phyloP scores from a whole-genome alignment of 2,113 vertebrate species.

The Syngnathoides biaculeatus region DNA sequence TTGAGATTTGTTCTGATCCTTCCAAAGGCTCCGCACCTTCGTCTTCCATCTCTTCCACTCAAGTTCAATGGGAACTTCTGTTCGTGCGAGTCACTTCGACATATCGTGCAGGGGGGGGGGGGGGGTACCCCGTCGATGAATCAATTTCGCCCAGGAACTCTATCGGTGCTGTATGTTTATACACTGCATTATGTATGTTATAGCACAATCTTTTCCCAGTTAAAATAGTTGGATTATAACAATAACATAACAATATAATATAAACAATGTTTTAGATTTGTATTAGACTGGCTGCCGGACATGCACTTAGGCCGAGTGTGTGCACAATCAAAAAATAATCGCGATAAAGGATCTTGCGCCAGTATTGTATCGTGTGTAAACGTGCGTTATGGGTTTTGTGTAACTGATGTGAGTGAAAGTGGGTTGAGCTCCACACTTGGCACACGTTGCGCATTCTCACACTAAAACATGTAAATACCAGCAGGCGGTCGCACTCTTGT shows the following conservation, averaged over 20 bases:
- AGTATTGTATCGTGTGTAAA: too few relatives aligned
- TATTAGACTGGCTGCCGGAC: neutral
- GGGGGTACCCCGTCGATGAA: too few relatives aligned
- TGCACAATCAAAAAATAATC: neutral
- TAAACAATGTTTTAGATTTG: neutral
- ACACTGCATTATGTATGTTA: neutral
- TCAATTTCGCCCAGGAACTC: too few relatives aligned
- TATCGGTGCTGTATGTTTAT: too few relatives aligned
- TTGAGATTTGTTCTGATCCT: conserved; percentile 10
- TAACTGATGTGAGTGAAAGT: neutral
- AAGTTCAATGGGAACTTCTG: neutral
- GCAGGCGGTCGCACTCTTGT: neutral
- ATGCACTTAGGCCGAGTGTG: neutral
- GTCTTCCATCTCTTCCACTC: neutral
- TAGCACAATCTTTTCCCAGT: neutral
- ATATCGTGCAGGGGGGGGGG: neutral
- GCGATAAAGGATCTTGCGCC: neutral
- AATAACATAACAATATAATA: too few relatives aligned
- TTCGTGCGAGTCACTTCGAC: neutral
- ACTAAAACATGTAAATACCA: conserved; percentile 6
- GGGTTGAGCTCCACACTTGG: neutral
- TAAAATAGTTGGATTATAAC: neutral
- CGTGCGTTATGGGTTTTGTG: neutral
- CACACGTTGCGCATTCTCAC: conserved; percentile 10
- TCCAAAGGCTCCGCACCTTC: neutral